Conservation (phyloP, 2,888 invertebrate genomes). For the Aphodius sticticus region DNA sequence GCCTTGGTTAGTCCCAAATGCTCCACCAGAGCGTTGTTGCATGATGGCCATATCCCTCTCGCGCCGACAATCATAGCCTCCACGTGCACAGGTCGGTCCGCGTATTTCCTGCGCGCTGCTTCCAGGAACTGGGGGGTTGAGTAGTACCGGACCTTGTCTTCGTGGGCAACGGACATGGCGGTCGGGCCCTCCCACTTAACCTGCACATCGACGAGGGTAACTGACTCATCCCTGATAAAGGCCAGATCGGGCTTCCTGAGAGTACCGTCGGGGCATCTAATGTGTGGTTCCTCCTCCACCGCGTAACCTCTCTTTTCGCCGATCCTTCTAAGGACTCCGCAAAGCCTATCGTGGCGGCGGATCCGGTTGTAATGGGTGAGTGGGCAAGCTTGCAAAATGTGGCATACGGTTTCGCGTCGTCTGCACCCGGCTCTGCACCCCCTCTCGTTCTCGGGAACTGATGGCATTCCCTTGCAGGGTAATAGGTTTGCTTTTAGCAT, state of each 20-base stretch:
- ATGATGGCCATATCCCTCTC: not conserved
- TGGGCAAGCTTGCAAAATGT: slow-evolving; percentile 42
- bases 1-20: not conserved
- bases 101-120: not conserved
- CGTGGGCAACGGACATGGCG: slow-evolving; percentile 27
- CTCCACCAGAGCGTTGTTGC: not conserved
- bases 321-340: not conserved
- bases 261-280: slow-evolving; percentile 29
- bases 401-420: slow-evolving; percentile 37
- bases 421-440: slow-evolving; percentile 39
- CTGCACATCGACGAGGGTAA: slow-evolving; percentile 32
- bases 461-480: slow-evolving; percentile 45
- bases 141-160: slow-evolving; percentile 35
- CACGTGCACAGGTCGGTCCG: not conserved
- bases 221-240: slow-evolving; percentile 15
- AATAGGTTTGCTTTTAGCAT: slow-evolving; percentile 44
- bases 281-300: slow-evolving; percentile 31
- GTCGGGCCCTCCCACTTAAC: slow-evolving; percentile 38
- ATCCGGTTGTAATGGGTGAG: slow-evolving; percentile 40
- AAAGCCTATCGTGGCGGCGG: slow-evolving; percentile 33
- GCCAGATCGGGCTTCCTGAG: slow-evolving; percentile 36
- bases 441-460: slow-evolving; percentile 35
- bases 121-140: slow-evolving; percentile 15
- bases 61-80: not conserved
- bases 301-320: slow-evolving; percentile 29